Conservation (phyloP, 2,888 invertebrate genomes). For the Melieria crassipennis region DNA sequence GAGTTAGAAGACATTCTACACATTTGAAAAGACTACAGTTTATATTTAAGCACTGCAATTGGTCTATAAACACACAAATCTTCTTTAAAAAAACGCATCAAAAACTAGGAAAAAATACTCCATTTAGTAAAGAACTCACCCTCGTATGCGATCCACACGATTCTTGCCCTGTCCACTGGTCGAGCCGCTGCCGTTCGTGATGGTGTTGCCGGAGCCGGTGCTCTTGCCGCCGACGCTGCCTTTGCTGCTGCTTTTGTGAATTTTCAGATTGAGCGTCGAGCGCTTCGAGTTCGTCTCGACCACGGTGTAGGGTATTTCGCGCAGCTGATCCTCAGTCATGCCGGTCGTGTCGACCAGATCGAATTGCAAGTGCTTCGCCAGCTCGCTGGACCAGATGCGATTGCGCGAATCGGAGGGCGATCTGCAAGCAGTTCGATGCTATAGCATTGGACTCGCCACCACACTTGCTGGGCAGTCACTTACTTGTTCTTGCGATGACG, state of each 20-base stretch:
- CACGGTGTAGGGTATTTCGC: constrained; percentile 89
- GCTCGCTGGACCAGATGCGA: constrained; percentile 79
- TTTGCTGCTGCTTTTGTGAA: constrained; percentile 65
- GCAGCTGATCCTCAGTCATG: constrained; percentile 86
- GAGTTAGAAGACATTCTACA: too few relatives aligned
- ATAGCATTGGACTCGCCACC: constrained; percentile 1
- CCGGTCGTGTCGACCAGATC: constrained; percentile 88
- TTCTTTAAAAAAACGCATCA: constrained; percentile 35
- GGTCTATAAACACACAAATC: not conserved
- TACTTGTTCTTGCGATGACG: constrained; percentile 72
- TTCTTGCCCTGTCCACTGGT: constrained; percentile 62
- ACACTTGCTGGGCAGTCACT: constrained; percentile 27
- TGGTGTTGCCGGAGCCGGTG: constrained; percentile 59
- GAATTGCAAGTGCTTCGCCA: constrained; percentile 88
- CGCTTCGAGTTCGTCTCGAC: constrained; percentile 74
- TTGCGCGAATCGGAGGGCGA: constrained; percentile 77
- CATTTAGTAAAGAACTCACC: constrained; percentile 53
- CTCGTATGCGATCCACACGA: constrained; percentile 65
- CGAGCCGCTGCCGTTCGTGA: constrained; percentile 59
- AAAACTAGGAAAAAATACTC: constrained; percentile 21
- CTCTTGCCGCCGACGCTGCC: constrained; percentile 60
- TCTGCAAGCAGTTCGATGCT: constrained; percentile 54
- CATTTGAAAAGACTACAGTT: too few relatives aligned
- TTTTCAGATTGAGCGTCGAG: constrained; percentile 62
- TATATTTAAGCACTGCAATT: too few relatives aligned